Evolutionary conservation across 1,140 invertebrate genomes (phyloP).

Genomic region (Oryctes rhinoceros): DNA sequence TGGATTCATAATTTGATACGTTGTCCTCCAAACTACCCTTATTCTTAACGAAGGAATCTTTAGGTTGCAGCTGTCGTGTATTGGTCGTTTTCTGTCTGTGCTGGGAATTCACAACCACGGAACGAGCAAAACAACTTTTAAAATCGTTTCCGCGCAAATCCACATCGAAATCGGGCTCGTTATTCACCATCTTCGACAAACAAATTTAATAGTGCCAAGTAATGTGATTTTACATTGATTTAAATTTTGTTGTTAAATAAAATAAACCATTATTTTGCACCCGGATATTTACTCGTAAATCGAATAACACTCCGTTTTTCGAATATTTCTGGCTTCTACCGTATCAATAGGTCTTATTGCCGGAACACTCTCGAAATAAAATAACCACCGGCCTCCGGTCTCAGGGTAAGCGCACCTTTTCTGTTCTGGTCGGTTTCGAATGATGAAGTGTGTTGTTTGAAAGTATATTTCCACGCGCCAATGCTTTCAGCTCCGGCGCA

Average conservation of each 20-base stretch:
- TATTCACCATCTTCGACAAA: conserved; percentile 25
- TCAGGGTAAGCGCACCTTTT: neutral
- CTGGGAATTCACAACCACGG: conserved; percentile 55
- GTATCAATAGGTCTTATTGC: too few relatives aligned
- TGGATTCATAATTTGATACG: conserved; percentile 31
- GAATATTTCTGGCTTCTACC: neutral
- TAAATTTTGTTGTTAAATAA: neutral
- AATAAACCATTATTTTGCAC: neutral
- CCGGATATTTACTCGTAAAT: neutral
- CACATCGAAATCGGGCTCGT: conserved; percentile 44
- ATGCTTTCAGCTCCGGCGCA: conserved; percentile 18
- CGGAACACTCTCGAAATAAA: neutral
- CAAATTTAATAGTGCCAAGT: neutral
- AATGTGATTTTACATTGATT: too few relatives aligned
- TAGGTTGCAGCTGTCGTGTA: conserved; percentile 44
- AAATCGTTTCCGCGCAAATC: conserved; percentile 52
- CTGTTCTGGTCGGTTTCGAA: conserved; percentile 2
- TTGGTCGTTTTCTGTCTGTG: conserved; percentile 50
- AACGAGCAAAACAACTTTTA: conserved; percentile 57
- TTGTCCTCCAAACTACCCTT: conserved; percentile 27
- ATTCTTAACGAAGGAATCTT: conserved; percentile 23
- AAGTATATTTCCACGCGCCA: conserved; percentile 42
- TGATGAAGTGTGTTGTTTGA: conserved; percentile 35
- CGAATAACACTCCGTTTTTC: neutral
- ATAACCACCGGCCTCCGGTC: neutral